Conservation (phyloP, 2,888 invertebrate species). For the Escarpia spicata region DNA sequence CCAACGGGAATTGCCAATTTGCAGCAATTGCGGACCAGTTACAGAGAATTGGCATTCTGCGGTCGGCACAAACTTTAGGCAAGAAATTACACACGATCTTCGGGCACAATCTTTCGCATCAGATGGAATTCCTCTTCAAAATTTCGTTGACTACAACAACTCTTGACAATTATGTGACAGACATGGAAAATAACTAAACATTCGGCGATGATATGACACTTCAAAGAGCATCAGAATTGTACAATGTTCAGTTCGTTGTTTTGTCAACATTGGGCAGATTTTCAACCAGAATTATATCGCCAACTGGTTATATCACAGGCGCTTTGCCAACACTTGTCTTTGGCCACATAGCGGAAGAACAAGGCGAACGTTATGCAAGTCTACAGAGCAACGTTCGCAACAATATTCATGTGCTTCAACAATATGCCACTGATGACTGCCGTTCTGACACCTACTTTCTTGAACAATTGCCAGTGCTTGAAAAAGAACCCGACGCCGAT, state of each 20-base stretch:
- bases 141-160: not conserved
- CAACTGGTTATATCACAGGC: not conserved
- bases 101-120: too few relatives aligned
- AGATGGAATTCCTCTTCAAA: too few relatives aligned
- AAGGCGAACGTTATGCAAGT: not conserved
- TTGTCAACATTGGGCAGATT: not conserved
- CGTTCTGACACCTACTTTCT: too few relatives aligned
- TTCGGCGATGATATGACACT: not conserved
- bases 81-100: too few relatives aligned
- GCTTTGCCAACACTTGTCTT: not conserved
- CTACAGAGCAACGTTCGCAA: not conserved
- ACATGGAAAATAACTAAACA: not conserved
- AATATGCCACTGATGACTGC: too few relatives aligned
- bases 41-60: too few relatives aligned
- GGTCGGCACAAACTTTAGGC: too few relatives aligned
- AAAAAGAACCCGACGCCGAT: too few relatives aligned
- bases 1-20: too few relatives aligned
- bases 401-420: too few relatives aligned
- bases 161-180: not conserved
- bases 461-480: too few relatives aligned
- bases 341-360: not conserved
- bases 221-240: conserved; percentile 13
- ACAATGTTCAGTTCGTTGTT: not conserved
- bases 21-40: too few relatives aligned
- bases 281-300: not conserved